phyloP scores from a whole-genome alignment of 2,888 invertebrate genomes.

The Venusia cambrica region DNA sequence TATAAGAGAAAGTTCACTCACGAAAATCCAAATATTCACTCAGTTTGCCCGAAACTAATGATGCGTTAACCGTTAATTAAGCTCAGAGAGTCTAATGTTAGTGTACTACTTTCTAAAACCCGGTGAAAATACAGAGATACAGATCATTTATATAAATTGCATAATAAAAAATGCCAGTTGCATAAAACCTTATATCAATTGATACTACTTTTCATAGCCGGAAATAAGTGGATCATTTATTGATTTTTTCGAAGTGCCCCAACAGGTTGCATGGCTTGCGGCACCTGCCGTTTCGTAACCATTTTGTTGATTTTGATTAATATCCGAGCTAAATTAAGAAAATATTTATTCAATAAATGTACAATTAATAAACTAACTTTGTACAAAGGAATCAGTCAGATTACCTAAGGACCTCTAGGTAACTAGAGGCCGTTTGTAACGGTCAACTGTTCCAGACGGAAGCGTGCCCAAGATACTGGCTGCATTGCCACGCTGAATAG shows the following conservation, averaged over 20 bases:
- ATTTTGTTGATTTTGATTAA: too few relatives aligned
- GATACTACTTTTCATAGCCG: constrained; percentile 8
- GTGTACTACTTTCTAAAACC: constrained; percentile 19
- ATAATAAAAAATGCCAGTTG: too few relatives aligned
- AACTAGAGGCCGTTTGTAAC: too few relatives aligned
- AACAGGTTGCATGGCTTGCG: constrained; percentile 7
- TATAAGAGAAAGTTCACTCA: constrained; percentile 16
- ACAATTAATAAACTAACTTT: too few relatives aligned
- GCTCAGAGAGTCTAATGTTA: constrained; percentile 25
- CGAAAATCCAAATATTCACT: constrained; percentile 14
- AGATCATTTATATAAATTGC: constrained; percentile 8
- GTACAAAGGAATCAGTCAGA: too few relatives aligned
- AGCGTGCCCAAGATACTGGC: too few relatives aligned
- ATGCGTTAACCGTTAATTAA: constrained; percentile 26
- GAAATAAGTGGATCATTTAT: constrained; percentile 19
- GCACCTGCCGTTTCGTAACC: constrained; percentile 7
- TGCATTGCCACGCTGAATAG: too few relatives aligned
- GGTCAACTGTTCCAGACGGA: too few relatives aligned
- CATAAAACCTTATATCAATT: constrained; percentile 5
- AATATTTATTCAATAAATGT: too few relatives aligned
- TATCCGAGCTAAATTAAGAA: too few relatives aligned
- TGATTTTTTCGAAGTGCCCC: constrained; percentile 5
- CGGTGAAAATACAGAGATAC: constrained; percentile 7
- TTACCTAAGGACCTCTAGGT: too few relatives aligned
- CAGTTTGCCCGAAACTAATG: constrained; percentile 22